phyloP scores from a whole-genome alignment of 2,113 vertebrate species.

The Isichthys henryi region DNA sequence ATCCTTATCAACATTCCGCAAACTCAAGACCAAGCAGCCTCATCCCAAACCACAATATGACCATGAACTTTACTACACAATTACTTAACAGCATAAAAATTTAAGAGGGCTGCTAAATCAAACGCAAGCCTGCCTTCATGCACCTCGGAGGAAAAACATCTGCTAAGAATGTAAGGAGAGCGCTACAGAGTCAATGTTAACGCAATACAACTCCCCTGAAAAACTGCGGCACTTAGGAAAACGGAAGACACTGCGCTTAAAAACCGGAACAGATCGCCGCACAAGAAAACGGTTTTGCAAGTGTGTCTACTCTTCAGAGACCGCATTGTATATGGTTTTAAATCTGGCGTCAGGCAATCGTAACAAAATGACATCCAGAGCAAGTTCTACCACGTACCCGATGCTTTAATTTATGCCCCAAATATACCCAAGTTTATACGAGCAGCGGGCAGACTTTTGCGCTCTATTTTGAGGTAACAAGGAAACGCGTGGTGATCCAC shows the following conservation, averaged over 20 bases:
- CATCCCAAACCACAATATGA: not conserved
- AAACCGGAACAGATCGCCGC: not conserved
- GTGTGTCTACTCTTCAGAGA: not conserved
- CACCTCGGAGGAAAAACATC: not conserved
- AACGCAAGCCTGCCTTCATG: not conserved
- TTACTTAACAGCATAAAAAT: not conserved
- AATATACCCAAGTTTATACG: not conserved
- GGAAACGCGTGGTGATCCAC: not conserved
- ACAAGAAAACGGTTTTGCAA: not conserved
- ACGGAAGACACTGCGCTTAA: not conserved
- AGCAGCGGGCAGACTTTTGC: not conserved
- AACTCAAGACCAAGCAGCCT: not conserved
- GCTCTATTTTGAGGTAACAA: conserved; percentile 11
- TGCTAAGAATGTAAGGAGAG: not conserved
- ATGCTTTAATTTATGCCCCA: not conserved
- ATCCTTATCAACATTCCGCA: not conserved
- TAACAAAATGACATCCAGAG: not conserved
- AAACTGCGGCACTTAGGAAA: not conserved
- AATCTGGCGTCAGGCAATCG: not conserved
- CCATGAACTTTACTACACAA: not conserved
- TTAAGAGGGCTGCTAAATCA: not conserved
- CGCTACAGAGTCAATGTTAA: not conserved
- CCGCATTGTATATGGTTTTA: not conserved
- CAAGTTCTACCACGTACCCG: not conserved
- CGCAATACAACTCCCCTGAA: not conserved